Conservation (phyloP, 1,140 invertebrate species). For the Brachionus asplanchnoidis region DNA sequence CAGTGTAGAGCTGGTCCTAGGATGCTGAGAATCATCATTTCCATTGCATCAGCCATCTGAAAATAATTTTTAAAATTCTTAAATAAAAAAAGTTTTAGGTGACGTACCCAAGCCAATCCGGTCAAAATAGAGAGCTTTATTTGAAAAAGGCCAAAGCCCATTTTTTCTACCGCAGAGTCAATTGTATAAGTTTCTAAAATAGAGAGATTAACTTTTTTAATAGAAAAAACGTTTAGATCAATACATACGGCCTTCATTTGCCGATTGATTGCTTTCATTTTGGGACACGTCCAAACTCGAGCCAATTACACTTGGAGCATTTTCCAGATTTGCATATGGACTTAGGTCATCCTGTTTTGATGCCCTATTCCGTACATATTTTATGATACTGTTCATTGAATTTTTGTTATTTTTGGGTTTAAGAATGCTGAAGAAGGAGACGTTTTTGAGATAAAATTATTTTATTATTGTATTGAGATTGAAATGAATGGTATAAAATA, state of each 20-base stretch:
- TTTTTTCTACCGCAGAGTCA: slow-evolving; percentile 84
- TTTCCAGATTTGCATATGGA: not conserved
- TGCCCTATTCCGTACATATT: slow-evolving; percentile 6
- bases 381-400: slow-evolving; percentile 3
- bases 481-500: not conserved
- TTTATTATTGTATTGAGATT: not conserved
- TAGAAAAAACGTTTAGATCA: not conserved
- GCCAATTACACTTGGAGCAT: not conserved
- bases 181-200: slow-evolving; percentile 83
- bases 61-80: not conserved
- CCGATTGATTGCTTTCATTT: not conserved
- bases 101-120: slow-evolving; percentile 59
- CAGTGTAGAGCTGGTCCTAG: slow-evolving; percentile 84
- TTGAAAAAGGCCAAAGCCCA: slow-evolving; percentile 93
- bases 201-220: not conserved
- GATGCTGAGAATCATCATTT: slow-evolving; percentile 93
- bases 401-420: not conserved
- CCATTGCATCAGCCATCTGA: slow-evolving; percentile 97
- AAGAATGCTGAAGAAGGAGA: not conserved
- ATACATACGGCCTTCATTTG: not conserved
- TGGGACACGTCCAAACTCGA: not conserved
- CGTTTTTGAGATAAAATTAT: not conserved
- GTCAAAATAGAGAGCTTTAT: slow-evolving; percentile 65
- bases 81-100: not conserved
- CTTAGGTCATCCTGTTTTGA: not conserved